Evolutionary conservation across 2,888 invertebrate genomes (phyloP).

Genomic region (Patella caerulea): DNA sequence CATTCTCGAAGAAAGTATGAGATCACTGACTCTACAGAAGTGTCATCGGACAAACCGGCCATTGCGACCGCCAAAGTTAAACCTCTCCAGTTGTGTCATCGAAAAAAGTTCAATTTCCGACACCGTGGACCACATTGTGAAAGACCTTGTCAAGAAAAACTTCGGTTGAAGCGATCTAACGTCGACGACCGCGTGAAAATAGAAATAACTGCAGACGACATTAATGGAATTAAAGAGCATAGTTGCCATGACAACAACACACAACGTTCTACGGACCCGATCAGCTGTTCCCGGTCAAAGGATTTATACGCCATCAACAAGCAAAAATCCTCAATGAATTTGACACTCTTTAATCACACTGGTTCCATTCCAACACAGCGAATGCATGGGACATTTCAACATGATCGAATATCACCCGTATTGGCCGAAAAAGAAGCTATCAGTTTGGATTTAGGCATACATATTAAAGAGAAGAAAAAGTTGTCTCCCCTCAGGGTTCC

Average conservation of each 20-base stretch:
- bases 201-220: not conserved
- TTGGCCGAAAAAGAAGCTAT: too few relatives aligned
- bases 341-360: too few relatives aligned
- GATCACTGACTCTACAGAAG: not conserved
- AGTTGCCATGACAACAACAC: not conserved
- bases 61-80: not conserved
- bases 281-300: too few relatives aligned
- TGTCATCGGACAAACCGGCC: not conserved
- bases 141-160: too few relatives aligned
- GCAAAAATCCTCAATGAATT: too few relatives aligned
- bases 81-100: not conserved
- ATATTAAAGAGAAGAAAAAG: not conserved
- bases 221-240: conserved; percentile 4
- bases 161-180: not conserved
- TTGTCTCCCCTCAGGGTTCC: not conserved
- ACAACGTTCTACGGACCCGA: not conserved
- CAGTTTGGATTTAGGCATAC: too few relatives aligned
- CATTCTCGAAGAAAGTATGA: not conserved
- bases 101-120: not conserved
- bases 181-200: not conserved
- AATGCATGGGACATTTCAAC: not conserved
- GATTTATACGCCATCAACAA: too few relatives aligned
- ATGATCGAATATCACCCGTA: not conserved
- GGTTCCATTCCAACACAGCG: too few relatives aligned
- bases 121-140: too few relatives aligned